phyloP scores from a whole-genome alignment of 2,888 invertebrate species.

The Clanis bilineata region DNA sequence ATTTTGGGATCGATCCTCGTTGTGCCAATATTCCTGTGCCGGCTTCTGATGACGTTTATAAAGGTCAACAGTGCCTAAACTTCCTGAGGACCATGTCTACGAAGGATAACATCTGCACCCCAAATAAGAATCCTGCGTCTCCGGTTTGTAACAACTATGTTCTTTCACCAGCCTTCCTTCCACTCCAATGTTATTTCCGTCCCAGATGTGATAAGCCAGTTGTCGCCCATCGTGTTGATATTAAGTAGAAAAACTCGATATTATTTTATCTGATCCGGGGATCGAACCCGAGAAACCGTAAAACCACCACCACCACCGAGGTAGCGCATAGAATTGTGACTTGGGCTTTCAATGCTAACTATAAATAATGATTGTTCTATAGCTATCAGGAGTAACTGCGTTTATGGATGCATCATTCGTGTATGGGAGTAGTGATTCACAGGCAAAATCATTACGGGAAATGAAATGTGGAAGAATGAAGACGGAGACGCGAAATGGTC shows the following conservation, averaged over 20 bases:
- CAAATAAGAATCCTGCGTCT: conserved; percentile 1
- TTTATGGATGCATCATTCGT: conserved; percentile 19
- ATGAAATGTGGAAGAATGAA: conserved; percentile 16
- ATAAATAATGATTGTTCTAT: not conserved
- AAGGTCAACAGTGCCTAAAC: conserved; percentile 20
- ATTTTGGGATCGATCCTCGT: conserved; percentile 16
- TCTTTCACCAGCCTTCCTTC: not conserved
- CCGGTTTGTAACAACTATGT: conserved; percentile 22
- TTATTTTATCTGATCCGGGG: too few species aligned
- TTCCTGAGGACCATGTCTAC: conserved; percentile 23
- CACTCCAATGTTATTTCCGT: too few species aligned
- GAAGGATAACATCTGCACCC: conserved; percentile 6
- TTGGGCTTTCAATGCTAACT: too few species aligned
- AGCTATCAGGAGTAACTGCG: conserved; percentile 29
- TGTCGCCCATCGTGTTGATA: too few species aligned
- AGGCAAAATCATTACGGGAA: conserved; percentile 9
- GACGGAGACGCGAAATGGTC: conserved; percentile 63
- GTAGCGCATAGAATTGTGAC: too few species aligned
- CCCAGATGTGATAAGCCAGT: too few species aligned
- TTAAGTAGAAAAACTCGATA: too few species aligned
- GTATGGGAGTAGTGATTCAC: conserved; percentile 14
- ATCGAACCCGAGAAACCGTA: too few species aligned
- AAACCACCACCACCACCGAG: too few species aligned
- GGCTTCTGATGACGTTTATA: conserved; percentile 19
- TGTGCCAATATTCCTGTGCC: conserved; percentile 27